Base-by-base conservation (phyloP, 2,797 vertebrate species). In the Darevskia nairensis region DNA sequence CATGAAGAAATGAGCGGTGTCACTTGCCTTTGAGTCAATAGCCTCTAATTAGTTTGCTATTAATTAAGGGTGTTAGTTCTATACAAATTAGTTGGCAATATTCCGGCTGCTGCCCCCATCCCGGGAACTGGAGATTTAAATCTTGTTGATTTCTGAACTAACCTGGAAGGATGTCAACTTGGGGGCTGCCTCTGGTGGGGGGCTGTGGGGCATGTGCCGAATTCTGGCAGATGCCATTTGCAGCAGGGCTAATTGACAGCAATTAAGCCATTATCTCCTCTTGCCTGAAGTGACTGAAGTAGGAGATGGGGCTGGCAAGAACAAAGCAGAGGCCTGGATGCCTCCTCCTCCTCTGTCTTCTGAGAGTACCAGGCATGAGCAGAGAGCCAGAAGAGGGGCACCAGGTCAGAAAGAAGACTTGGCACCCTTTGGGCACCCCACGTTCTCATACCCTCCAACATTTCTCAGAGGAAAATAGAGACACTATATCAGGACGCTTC, bases 51-150 rank as follows among this genome's bases (percentile, higher is more conserved):
- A 92, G 89, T 87, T 92, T 85, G 71, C 88, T 89, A 76, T 92
- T 93, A 95, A 94, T 94, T 93, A 91, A 88, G 29, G 89, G 46
- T 69, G 91, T 69, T 92, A 92, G 68, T 55, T 84, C 90, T 89
- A 93, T 89, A 92, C 89, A 91, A 94, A 93, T 90, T 59, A 91
- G 90, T 89, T 94, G 94, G 91, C 85, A 87, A 89, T 32, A 23
- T 25, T 39, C 59, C 1, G 85, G 86, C 90, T 80, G 68, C 2
- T 88, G 90, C 88, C 91, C 75, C 7, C 91, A 90, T 91, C 59
- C 90, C 84, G 39, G 92, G 88, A 91, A 91, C 81, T 79, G 82
- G 0, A 0, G 87, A 88, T 89, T 93, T 86, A 55, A 89, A 41
- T 32, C 59, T 84, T 64, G 77, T 80, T 78, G 90, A 92, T 93